Evolutionary conservation across 2,113 vertebrate species (phyloP).

Genomic region (Pangasianodon gigas): DNA sequence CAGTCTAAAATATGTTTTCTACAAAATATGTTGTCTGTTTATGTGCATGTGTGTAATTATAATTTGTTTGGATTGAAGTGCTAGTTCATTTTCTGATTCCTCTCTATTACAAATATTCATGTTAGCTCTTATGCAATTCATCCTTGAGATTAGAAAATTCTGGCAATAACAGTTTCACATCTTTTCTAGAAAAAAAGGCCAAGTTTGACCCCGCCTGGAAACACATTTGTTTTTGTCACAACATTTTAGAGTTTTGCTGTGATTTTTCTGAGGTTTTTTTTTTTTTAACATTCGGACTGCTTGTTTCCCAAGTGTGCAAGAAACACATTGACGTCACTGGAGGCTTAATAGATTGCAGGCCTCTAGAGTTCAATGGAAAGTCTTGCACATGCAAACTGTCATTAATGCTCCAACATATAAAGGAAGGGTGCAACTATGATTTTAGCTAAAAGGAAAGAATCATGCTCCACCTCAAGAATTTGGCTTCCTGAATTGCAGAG

Average conservation of each 20-base stretch:
- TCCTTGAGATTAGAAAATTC: neutral
- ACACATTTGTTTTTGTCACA: neutral
- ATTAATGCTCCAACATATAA: slow-evolving; percentile 46
- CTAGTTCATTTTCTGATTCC: neutral
- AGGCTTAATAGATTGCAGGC: slow-evolving; percentile 59
- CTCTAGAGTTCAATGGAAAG: slow-evolving; percentile 62
- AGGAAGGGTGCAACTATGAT: slow-evolving; percentile 35
- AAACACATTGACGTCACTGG: slow-evolving; percentile 56
- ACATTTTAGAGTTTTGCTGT: neutral
- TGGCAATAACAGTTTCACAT: neutral
- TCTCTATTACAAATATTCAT: neutral
- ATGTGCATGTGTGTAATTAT: neutral
- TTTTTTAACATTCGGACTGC: neutral
- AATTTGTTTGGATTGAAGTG: neutral
- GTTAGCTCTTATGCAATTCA: too few relatives aligned
- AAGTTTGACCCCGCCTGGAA: neutral
- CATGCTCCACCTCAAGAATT: slow-evolving; percentile 29
- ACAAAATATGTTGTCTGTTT: neutral
- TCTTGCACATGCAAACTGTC: slow-evolving; percentile 47
- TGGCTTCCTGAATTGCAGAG: slow-evolving; percentile 16
- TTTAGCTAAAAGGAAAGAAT: slow-evolving; percentile 28
- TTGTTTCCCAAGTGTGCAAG: slow-evolving; percentile 51
- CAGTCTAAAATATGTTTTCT: neutral
- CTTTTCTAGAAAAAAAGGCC: neutral
- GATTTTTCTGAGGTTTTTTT: too few relatives aligned